Percentiles rank a stretch among this genome's conserved stretches.
Evolutionary conservation across 2,888 invertebrate species (phyloP).

Genomic region (Callimorpha dominula): DNA sequence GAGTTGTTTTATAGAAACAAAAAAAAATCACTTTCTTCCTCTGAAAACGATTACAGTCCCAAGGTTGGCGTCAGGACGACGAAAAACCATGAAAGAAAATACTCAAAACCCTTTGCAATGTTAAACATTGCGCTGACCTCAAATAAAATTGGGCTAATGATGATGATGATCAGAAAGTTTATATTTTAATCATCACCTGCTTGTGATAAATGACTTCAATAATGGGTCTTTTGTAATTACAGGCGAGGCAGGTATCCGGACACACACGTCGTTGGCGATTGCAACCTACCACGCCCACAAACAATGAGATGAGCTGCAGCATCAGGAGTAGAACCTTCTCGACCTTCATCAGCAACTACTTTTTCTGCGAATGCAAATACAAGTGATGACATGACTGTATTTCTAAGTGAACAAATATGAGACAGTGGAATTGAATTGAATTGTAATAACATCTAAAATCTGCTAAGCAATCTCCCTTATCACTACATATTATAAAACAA

Average conservation of each 20-base stretch:
- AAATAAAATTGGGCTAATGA: no score
- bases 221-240: constrained; percentile 65
- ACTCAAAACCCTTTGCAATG: no score
- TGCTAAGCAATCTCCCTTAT: no score
- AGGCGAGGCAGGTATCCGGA: constrained; percentile 60
- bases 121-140: no score
- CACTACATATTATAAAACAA: no score
- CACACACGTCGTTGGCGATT: constrained; percentile 21
- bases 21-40: no score
- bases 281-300: background rate
- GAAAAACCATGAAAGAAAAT: no score
- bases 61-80: no score
- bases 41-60: no score
- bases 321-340: background rate
- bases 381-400: background rate
- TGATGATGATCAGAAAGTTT: no score
- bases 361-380: background rate
- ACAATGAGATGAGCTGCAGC: background rate
- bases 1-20: no score
- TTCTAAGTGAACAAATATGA: background rate
- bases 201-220: constrained; percentile 65
- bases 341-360: background rate
- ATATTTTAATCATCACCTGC: background rate
- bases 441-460: no score
- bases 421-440: background rate